A percentile compares a stretch with the other conserved stretches of the same genome.
These are phyloP conservation scores for Novumbra hubbsi DNA, from an alignment of 2,797 vertebrate species.

Conservation along the genomic window DNA sequence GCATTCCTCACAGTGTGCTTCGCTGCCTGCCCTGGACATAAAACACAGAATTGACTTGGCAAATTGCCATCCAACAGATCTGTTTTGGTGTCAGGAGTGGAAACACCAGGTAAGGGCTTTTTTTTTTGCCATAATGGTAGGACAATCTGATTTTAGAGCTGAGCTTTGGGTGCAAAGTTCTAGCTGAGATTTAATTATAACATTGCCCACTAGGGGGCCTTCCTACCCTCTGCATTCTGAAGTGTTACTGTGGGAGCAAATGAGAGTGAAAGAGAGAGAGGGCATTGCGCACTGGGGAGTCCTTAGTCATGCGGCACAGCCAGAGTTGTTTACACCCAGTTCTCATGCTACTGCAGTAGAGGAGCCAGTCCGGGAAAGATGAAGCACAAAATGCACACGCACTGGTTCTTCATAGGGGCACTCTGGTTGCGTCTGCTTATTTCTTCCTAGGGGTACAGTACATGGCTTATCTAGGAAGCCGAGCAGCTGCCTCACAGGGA, in stretches of 20 bases:
- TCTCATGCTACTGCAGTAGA: slow-evolving; percentile 33
- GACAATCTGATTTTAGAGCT: background rate
- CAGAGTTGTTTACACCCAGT: slow-evolving; percentile 67
- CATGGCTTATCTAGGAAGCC: background rate
- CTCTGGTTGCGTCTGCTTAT: no score
- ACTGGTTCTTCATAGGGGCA: background rate
- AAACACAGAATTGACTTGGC: background rate
- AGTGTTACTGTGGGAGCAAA: no score
- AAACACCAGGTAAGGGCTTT: background rate
- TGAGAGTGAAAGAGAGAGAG: slow-evolving; percentile 7
- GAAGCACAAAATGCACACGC: background rate
- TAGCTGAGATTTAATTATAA: background rate
- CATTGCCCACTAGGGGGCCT: background rate
- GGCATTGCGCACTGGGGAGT: slow-evolving; percentile 21
- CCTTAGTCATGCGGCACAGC: slow-evolving; percentile 48
- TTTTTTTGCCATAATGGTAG: background rate
- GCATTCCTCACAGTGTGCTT: no score
- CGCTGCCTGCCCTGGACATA: no score
- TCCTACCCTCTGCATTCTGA: background rate
- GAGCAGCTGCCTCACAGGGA: background rate
- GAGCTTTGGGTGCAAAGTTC: background rate
- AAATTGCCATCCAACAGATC: background rate
- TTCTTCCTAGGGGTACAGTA: background rate
- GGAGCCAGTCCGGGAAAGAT: background rate
- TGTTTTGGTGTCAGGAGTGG: background rate